Evolutionary conservation across 2,888 invertebrate species (phyloP).

Genomic region (Eupithecia subumbrata): DNA sequence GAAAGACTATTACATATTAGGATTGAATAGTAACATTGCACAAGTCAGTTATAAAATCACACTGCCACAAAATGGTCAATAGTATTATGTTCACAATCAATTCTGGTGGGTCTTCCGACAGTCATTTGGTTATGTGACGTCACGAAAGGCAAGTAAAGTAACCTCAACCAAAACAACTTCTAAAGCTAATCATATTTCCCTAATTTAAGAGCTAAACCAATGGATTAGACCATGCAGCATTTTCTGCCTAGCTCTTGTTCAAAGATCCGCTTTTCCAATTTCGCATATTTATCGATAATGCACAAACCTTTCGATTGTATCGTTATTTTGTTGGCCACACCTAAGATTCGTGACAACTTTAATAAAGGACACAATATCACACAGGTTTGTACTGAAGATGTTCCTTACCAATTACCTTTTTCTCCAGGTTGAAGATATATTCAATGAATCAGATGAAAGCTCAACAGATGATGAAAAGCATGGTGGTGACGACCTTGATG

Average conservation of each 20-base stretch:
- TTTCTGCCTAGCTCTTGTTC: not conserved
- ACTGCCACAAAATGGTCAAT: too few relatives aligned
- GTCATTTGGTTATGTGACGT: too few relatives aligned
- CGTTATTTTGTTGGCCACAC: not conserved
- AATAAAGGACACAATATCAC: not conserved
- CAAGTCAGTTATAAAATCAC: too few relatives aligned
- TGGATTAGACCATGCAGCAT: not conserved
- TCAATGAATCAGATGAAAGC: conserved; percentile 86
- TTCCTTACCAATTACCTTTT: conserved; percentile 16
- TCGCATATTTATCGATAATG: not conserved
- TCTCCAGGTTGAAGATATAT: conserved; percentile 87
- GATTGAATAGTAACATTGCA: too few relatives aligned
- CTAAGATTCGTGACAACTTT: not conserved
- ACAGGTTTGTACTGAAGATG: not conserved
- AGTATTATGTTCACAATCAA: too few relatives aligned
- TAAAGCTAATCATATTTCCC: too few relatives aligned
- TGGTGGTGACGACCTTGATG: conserved; percentile 70
- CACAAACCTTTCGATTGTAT: not conserved
- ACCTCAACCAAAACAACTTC: not conserved
- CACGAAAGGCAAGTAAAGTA: too few relatives aligned
- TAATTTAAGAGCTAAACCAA: too few relatives aligned
- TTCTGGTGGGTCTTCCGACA: too few relatives aligned
- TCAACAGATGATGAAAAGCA: conserved; percentile 73
- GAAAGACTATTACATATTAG: too few relatives aligned
- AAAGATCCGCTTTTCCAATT: not conserved